phyloP scores from a whole-genome alignment of 2,888 invertebrate species.

The Subacronicta megacephala region DNA sequence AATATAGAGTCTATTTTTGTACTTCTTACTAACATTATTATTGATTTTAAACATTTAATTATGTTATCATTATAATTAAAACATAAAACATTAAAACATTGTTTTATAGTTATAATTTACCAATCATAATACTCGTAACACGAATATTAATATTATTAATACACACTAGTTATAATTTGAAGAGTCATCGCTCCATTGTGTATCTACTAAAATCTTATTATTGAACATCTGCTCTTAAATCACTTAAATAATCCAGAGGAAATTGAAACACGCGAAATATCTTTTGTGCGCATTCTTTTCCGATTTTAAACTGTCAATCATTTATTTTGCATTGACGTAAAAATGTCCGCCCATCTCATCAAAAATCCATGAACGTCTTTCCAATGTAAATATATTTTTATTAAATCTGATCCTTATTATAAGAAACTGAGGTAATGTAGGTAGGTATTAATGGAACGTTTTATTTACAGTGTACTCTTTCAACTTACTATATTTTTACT shows the following conservation, averaged over 20 bases:
- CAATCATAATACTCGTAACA: background rate
- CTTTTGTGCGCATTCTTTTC: conserved; percentile 67
- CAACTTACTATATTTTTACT: background rate
- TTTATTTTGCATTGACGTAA: conserved; percentile 67
- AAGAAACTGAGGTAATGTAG: conserved; percentile 2
- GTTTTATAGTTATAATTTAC: background rate
- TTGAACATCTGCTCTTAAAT: conserved; percentile 71
- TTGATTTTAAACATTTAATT: too few relatives aligned
- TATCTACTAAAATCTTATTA: conserved; percentile 54
- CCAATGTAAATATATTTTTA: conserved; percentile 25
- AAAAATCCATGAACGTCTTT: conserved; percentile 51
- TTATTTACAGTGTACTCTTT: background rate
- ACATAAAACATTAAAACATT: too few relatives aligned
- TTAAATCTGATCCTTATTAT: conserved; percentile 14
- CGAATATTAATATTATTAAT: too few relatives aligned
- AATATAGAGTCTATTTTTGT: too few relatives aligned
- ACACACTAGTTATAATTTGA: conserved; percentile 46
- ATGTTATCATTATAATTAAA: too few relatives aligned
- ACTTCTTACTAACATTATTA: too few relatives aligned
- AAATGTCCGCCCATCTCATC: conserved; percentile 79
- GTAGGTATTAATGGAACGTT: too few relatives aligned
- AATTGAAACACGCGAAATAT: conserved; percentile 66
- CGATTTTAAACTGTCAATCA: conserved; percentile 79
- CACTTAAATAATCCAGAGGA: conserved; percentile 64
- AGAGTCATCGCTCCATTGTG: conserved; percentile 64